Conservation (phyloP, 2,113 vertebrate species). For the Ailurus styani region DNA sequence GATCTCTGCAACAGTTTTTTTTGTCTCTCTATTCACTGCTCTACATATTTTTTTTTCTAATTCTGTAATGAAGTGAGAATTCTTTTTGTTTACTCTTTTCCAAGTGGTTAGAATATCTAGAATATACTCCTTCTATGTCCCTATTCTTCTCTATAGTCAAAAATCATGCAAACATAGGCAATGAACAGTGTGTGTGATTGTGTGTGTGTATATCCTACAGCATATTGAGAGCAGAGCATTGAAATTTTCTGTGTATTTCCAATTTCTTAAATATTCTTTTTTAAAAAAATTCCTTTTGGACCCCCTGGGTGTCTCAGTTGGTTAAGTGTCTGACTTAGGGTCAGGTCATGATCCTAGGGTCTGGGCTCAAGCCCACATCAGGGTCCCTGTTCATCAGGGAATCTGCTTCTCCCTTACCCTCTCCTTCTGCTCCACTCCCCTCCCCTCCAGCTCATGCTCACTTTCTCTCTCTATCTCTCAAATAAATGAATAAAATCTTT, state of each 20-base stretch:
- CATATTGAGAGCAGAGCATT: background rate
- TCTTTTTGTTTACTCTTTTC: background rate
- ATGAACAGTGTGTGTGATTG: background rate
- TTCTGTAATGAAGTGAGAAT: background rate
- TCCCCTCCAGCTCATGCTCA: background rate
- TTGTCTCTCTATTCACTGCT: background rate
- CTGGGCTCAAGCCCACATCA: background rate
- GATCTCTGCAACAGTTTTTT: background rate
- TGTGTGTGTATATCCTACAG: background rate
- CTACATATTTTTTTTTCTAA: background rate
- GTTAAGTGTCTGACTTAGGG: background rate
- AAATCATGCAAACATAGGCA: background rate
- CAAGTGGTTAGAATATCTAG: background rate
- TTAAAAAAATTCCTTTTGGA: background rate
- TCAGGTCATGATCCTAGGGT: background rate
- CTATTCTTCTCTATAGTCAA: background rate
- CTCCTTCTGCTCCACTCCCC: background rate
- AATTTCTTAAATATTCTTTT: background rate
- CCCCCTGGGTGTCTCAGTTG: background rate
- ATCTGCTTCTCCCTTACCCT: background rate
- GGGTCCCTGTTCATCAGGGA: background rate
- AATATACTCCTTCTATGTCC: background rate
- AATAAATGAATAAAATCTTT: background rate
- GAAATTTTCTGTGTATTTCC: background rate
- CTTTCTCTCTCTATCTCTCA: background rate